These are phyloP conservation scores for Muraenolepis orangiensis DNA, from an alignment of 2,797 vertebrate genomes.

Conservation along the genomic window DNA sequence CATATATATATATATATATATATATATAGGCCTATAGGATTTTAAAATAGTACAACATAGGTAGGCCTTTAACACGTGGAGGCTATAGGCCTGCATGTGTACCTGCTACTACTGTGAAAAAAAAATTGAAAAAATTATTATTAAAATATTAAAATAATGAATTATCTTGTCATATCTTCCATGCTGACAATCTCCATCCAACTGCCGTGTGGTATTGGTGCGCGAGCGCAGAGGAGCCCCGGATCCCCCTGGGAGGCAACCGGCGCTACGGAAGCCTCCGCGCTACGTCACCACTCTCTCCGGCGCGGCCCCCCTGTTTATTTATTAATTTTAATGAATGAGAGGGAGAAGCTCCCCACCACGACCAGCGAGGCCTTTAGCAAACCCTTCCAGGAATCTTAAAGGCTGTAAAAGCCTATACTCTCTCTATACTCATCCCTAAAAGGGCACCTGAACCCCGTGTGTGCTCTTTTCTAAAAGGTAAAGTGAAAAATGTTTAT, in stretches of 20 bases:
- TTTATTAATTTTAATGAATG: conserved; percentile 77
- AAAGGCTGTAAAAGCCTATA: too few species aligned
- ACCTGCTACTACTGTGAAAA: background rate
- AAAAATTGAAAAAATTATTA: background rate
- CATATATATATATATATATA: too few species aligned
- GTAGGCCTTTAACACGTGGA: background rate
- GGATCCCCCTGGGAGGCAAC: conserved; percentile 66
- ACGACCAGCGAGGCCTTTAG: conserved; percentile 57
- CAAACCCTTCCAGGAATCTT: conserved; percentile 27
- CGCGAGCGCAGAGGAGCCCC: conserved; percentile 41
- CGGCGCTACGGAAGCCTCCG: conserved; percentile 67
- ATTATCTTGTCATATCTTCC: background rate
- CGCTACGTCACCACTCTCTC: conserved; percentile 80
- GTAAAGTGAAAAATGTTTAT: background rate
- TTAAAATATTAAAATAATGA: background rate
- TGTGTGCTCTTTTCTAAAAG: background rate
- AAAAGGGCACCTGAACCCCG: background rate
- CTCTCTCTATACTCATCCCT: too few species aligned
- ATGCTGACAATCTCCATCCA: background rate
- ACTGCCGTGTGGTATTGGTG: background rate
- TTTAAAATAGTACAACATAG: background rate
- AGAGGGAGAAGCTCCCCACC: conserved; percentile 69
- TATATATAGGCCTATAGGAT: too few species aligned
- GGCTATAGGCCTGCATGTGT: background rate
- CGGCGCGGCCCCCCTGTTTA: conserved; percentile 78